Base-by-base conservation (phyloP, 2,797 vertebrate genomes). In the Trematomus bernacchii region DNA sequence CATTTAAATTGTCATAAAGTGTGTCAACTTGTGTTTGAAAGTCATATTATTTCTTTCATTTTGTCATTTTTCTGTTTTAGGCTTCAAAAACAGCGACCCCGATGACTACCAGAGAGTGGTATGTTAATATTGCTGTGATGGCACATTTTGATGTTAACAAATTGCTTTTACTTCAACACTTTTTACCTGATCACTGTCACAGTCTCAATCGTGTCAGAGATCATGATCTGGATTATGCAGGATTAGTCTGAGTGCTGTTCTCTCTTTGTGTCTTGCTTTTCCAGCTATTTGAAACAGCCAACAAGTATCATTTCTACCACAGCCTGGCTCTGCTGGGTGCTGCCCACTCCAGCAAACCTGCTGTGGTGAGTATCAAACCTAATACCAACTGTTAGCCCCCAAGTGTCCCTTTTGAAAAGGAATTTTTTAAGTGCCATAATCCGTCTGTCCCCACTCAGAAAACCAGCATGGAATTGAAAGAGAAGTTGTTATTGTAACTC, bases 251-350 rank as follows among this genome's bases (percentile, higher is more conserved):
- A 85, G 48, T 15, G 19, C 13, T 79, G n/a, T 3, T 70, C 0
- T 61, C 27, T 76, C 23, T 62, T 5, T 81, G 43, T 84, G 10
- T 81, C 16, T 77, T 14, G 27, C 46, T 82, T 59, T 30, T 71
- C 8, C 88, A 98, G 97, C 93, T 97, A 7, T 98, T 91, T 89
- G 95, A 95, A 64, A 98, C 96, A 0, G 94, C 96, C 85, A 98
- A 97, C 90, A 96, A 96, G 77, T 97, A 96, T 82, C 97, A 98
- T 86, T 95, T 97, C 93, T 94, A 97, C 75, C 97, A 98, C 94
- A 98, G 97, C 78, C 90, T 98, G 92, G 97, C 96, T 3, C 90
- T 98, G 67, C 87, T 98, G 70, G 96, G 95, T 10, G 97, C 96
- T 1, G 95, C 97, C 16, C 95, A 91, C 51, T 97, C 95, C 89